Conservation (phyloP, 2,888 invertebrate species). For the Agrypnus murinus region DNA sequence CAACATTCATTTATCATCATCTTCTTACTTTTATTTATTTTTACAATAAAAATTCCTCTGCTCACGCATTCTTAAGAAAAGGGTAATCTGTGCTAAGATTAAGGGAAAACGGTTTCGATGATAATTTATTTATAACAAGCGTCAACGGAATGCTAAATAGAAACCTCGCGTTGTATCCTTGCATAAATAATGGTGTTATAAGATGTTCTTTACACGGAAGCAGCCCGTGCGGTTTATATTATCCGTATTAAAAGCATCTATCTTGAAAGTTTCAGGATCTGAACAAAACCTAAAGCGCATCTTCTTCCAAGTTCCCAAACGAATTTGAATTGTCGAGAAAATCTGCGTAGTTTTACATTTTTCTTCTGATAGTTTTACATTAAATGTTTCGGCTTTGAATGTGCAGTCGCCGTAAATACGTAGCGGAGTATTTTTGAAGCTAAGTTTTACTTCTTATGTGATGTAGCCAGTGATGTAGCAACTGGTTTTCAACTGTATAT, state of each 20-base stretch:
- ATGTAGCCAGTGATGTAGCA: no score
- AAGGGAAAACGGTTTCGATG: background rate
- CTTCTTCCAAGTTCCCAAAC: background rate
- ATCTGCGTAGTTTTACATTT: no score
- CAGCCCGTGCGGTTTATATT: constrained; percentile 14
- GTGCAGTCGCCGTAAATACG: no score
- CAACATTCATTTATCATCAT: background rate
- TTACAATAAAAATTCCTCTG: no score
- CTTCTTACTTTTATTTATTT: no score
- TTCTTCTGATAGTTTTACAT: no score
- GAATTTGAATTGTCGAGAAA: background rate
- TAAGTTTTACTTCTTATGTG: no score
- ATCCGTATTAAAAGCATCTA: constrained; percentile 10
- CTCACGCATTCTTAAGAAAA: no score
- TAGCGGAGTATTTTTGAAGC: no score
- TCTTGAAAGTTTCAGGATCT: constrained; percentile 1
- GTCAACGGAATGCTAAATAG: constrained; percentile 1
- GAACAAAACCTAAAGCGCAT: background rate
- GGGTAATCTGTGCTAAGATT: no score
- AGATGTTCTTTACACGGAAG: constrained; percentile 5
- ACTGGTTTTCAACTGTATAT: no score
- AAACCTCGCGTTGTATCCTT: background rate
- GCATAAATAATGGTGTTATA: constrained; percentile 7
- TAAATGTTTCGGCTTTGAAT: no score
- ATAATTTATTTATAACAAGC: background rate